Base-by-base conservation (phyloP, 1,140 invertebrate species). In the Eubasilissa regina region DNA sequence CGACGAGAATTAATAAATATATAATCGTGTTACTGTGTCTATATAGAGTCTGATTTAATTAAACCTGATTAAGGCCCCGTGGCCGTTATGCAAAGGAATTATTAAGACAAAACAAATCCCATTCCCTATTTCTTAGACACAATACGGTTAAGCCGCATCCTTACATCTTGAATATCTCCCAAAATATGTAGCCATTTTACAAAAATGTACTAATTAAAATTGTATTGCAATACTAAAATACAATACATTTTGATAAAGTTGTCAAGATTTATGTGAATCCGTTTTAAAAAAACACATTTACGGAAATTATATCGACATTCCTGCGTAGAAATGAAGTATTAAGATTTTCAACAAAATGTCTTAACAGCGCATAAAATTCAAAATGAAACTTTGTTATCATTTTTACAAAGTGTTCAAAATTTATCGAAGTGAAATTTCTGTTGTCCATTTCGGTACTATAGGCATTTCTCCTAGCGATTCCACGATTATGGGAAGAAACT, bases 401-500 rank as follows among this genome's bases (percentile, higher is more conserved):
- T 56, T 58, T 58, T 19, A 11, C 55, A 21, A 15, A 19, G 55
- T 21, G 55, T 58, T 58, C 17, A 19, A 10, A 58, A 58, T 58
- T 19, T 58, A 58, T 58, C 25, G 55, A 15, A 21, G 17, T 58
- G 55, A 12, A 12, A 35, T 35, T 35, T 35, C 6, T 35, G 25
- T 3, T 35, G 25, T 6, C 3, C 21, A 58, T 58, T 7, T 21
- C 17, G 17, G 17, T 19, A 0, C 11, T 10, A 58, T 9, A 21
- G 55, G 17, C 17, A 19, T 58, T 58, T 9, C 8, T 58, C 8
- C 7, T 58, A 19, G 55, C 55, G 55, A 58, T 58, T 58, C 21
- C 17, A 58, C 66, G 66, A 78, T 78, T 60, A 56, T 78, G 55
- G 43, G 15, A 10, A 44, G 3, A 56, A 78, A 78, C 75, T 78